Evolutionary conservation across 2,113 vertebrate genomes (phyloP).

Genomic region (Passer montanus): DNA sequence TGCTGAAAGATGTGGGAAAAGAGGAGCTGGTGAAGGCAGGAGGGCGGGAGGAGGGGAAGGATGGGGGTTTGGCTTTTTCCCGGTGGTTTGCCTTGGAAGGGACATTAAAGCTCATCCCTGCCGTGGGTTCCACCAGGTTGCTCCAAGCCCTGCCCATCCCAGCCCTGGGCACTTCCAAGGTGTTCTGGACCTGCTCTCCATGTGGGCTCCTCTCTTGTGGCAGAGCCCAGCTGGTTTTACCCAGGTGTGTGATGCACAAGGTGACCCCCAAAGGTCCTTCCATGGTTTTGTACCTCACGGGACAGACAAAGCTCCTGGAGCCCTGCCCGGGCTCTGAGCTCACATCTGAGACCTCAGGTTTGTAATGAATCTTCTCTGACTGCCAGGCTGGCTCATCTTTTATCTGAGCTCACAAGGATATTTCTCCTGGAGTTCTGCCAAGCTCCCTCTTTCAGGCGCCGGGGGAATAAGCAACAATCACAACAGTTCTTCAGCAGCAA

Average conservation of each 20-base stretch:
- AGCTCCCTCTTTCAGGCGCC: neutral
- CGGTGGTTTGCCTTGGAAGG: neutral
- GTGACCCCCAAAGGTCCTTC: neutral
- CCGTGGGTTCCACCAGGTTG: neutral
- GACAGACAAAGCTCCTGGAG: neutral
- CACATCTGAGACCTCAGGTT: neutral
- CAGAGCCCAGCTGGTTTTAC: neutral
- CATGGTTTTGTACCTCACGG: neutral
- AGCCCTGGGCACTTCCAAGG: neutral
- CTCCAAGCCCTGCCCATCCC: neutral
- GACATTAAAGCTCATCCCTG: neutral
- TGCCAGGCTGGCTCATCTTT: neutral
- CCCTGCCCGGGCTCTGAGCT: neutral
- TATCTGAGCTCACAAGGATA: neutral
- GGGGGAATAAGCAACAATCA: neutral
- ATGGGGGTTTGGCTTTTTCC: neutral
- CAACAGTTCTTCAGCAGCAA: neutral
- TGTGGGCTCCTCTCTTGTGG: neutral
- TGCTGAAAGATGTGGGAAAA: no score
- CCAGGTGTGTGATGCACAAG: neutral
- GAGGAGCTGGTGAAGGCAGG: fast-evolving
- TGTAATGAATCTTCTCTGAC: neutral
- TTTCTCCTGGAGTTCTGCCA: neutral
- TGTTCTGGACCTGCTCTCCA: no score
- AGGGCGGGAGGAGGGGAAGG: neutral